phyloP scores from a whole-genome alignment of 2,888 invertebrate genomes.

The Herminia tarsipennalis region DNA sequence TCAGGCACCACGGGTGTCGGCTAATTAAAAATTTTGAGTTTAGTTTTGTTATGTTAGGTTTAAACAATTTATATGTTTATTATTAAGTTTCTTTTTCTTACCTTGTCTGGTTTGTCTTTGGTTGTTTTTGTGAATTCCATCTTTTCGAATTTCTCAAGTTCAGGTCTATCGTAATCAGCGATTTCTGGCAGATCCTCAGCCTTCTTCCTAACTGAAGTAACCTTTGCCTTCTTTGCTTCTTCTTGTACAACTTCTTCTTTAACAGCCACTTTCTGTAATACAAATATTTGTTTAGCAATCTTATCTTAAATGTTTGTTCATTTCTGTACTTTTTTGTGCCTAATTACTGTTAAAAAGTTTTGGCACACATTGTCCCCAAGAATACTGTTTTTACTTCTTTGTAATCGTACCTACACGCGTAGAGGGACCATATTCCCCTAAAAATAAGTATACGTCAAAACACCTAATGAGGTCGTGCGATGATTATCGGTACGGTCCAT shows the following conservation, averaged over 20 bases:
- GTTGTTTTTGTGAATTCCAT: slow-evolving; percentile 81
- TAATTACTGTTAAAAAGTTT: no score
- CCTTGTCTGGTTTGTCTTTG: slow-evolving; percentile 75
- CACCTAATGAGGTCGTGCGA: no score
- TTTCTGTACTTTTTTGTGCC: no score
- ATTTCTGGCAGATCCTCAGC: slow-evolving; percentile 87
- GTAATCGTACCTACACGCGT: no score
- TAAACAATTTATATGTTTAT: background rate
- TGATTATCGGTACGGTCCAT: no score
- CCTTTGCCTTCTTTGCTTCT: slow-evolving; percentile 79
- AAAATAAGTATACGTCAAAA: no score
- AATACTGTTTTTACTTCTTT: no score
- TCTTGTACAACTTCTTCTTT: slow-evolving; percentile 79
- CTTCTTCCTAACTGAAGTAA: slow-evolving; percentile 80
- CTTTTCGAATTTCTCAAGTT: slow-evolving; percentile 89
- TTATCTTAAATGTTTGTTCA: no score
- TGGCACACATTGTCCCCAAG: no score
- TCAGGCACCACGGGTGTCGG: slow-evolving; percentile 86
- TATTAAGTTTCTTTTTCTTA: background rate
- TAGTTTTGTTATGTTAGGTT: background rate
- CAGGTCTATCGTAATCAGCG: slow-evolving; percentile 91
- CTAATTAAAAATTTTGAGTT: slow-evolving; percentile 31
- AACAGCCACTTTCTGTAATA: slow-evolving; percentile 78
- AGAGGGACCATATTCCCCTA: no score
- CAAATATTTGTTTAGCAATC: slow-evolving; percentile 5